Evolutionary conservation across 2,888 invertebrate genomes (phyloP), one percentile per base, ranked within the genome.

Genomic region (Amblyjoppa fuscipennis): DNA sequence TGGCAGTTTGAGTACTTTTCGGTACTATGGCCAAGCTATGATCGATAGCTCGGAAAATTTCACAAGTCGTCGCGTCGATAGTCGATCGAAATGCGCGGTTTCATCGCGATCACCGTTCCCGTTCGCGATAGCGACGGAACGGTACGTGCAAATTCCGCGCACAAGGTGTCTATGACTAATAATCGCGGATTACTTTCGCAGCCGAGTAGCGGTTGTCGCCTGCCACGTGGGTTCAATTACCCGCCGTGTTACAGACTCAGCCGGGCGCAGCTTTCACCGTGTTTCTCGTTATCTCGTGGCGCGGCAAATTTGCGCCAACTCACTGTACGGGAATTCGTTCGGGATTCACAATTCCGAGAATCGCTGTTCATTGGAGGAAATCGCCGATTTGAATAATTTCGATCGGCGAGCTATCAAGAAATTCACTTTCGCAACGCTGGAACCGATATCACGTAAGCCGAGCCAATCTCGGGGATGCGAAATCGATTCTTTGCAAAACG

Each of bases 151-250:
- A 75, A 66, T 85, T 85, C 75, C 45, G 34, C 77, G 75, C 34
- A 76, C 53, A 66, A 83, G 66, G 78, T 81, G 83, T 11, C 73
- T 41, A 49, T 81, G 81, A 75, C 53, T 78, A 78, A 70, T 81
- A 81, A 85, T 75, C 78, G 75, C 70, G 74, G 70, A 85, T 85
- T 75, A 85, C 81, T 81, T 81, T 85, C 84, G 84, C 74, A 81
- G 64, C 56, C 59, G 76, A 59, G 53, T 66, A 74, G 51, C 68
- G 59, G 34, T 16, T 45, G 73, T 61, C 69, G 78, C 68, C 41
- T 45, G 56, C 84, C 81, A 85, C 81, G 81, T 78, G 81, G 34
- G 64, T 73, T 31, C 69, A 78, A 85, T 75, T 75, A 66, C 20
- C 51, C 59, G 31, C 66, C 76, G 11, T 6, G 31, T 31, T 25